Evolutionary conservation across 2,888 invertebrate species (phyloP).

Genomic region (Neoitamus cyanurus): DNA sequence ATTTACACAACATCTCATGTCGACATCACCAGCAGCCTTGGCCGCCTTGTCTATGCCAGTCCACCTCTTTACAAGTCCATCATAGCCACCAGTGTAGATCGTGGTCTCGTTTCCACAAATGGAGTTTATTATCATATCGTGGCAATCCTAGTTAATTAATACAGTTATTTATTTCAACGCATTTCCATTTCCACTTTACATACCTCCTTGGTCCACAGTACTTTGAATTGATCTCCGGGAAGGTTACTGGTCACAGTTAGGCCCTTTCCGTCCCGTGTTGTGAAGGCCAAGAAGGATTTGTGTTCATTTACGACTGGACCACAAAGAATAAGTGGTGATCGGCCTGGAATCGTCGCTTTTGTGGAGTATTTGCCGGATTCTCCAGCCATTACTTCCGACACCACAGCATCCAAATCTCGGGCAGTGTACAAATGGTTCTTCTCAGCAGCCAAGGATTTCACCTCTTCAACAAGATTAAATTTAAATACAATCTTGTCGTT

Average conservation of each 20-base stretch:
- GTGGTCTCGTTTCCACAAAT: constrained; percentile 60
- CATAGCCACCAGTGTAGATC: constrained; percentile 64
- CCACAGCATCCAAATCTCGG: constrained; percentile 63
- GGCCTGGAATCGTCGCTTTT: constrained; percentile 63
- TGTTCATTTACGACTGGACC: constrained; percentile 59
- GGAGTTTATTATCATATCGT: constrained; percentile 64
- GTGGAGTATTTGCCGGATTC: constrained; percentile 64
- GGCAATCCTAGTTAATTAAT: constrained; percentile 61
- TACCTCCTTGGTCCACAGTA: constrained; percentile 58
- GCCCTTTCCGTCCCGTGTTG: constrained; percentile 62
- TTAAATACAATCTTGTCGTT: constrained; percentile 65
- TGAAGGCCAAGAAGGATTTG: constrained; percentile 61
- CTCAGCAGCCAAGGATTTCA: constrained; percentile 63
- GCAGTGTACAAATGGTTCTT: constrained; percentile 62
- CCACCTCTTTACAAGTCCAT: constrained; percentile 65
- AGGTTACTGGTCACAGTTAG: constrained; percentile 59
- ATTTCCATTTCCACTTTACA: background rate
- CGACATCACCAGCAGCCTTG: constrained; percentile 59
- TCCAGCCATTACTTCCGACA: constrained; percentile 60
- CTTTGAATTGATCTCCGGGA: constrained; percentile 58
- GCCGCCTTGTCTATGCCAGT: constrained; percentile 58
- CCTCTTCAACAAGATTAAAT: constrained; percentile 65
- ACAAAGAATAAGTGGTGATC: constrained; percentile 62
- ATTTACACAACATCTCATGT: constrained; percentile 62
- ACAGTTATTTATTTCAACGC: no score